Conservation (phyloP, 2,113 vertebrate species). For the Rattus rattus region DNA sequence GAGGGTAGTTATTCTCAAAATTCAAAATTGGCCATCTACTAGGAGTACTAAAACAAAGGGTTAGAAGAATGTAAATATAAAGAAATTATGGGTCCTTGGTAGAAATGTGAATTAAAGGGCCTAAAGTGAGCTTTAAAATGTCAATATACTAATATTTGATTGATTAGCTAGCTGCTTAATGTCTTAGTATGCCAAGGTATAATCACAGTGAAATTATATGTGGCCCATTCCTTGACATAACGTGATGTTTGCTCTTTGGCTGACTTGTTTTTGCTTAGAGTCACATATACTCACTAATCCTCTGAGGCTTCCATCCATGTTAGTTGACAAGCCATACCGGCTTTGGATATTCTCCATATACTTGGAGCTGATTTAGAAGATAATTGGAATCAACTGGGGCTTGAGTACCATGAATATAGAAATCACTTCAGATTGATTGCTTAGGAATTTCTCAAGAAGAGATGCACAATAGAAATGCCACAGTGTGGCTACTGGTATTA, state of each 20-base stretch:
- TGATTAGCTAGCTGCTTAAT: constrained; percentile 7
- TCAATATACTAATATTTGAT: constrained; percentile 38
- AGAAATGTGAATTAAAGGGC: background rate
- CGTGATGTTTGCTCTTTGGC: background rate
- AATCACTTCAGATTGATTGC: constrained; percentile 60
- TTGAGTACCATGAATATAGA: constrained; percentile 49
- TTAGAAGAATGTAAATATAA: background rate
- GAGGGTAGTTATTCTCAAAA: background rate
- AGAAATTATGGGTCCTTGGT: background rate
- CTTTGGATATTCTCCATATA: background rate
- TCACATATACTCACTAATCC: background rate
- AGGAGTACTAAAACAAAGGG: background rate
- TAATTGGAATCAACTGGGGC: background rate
- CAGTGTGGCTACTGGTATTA: constrained; percentile 66
- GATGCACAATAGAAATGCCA: constrained; percentile 66
- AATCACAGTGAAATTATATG: background rate
- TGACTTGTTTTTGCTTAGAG: background rate
- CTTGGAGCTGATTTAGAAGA: constrained; percentile 41
- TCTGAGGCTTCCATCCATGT: background rate
- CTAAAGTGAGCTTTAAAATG: background rate
- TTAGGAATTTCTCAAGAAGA: constrained; percentile 69
- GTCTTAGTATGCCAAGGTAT: background rate
- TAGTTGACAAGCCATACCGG: background rate
- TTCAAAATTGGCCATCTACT: constrained; percentile 6
- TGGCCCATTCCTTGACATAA: background rate